phyloP scores from a whole-genome alignment of 2,888 invertebrate species.

The Ametastegia equiseti region DNA sequence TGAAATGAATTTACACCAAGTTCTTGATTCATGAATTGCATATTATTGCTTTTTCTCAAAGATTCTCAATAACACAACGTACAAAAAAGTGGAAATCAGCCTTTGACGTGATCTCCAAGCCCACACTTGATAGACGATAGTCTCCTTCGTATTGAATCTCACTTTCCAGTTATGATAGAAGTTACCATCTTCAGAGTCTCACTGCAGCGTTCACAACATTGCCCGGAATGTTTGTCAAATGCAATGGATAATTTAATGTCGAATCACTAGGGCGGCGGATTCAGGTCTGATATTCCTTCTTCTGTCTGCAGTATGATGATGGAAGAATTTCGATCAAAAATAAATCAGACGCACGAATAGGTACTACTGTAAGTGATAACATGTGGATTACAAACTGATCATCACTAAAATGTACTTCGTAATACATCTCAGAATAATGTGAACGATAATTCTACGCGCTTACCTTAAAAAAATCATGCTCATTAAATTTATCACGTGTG shows the following conservation, averaged over 20 bases:
- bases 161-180: conserved; percentile 1
- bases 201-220: neutral
- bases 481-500: neutral
- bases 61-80: neutral
- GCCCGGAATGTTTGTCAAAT: neutral
- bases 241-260: neutral
- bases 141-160: neutral
- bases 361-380: neutral
- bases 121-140: neutral
- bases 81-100: conserved; percentile 12
- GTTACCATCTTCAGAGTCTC: neutral
- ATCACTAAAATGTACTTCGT: neutral
- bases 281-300: neutral
- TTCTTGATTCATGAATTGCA: conserved; percentile 19
- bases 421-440: neutral
- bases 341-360: neutral
- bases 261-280: neutral
- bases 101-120: neutral
- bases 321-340: neutral
- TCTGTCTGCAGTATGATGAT: neutral
- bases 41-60: neutral
- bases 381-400: neutral
- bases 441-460: neutral
- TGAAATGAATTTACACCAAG: neutral
- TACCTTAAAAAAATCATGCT: neutral